phyloP scores from a whole-genome alignment of 64 coral and sea anemone genomes.

The Catalaphyllia jardinei region DNA sequence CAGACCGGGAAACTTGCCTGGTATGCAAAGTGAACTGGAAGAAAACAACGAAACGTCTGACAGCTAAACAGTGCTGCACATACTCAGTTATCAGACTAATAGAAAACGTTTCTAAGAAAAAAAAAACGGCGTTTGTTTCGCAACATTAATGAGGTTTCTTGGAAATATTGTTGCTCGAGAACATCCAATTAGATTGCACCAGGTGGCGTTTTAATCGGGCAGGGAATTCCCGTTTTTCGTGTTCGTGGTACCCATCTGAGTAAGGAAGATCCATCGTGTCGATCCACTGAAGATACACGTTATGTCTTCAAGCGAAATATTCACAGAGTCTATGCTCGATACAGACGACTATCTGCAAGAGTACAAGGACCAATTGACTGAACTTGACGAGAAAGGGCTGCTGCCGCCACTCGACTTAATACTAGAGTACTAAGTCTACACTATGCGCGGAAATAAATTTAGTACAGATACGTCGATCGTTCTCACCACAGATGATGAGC shows the following conservation, averaged over 20 bases:
- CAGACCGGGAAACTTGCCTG: too few species aligned
- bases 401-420: background rate
- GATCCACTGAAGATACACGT: too few species aligned
- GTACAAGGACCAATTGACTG: background rate
- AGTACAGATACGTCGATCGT: conserved; percentile 44
- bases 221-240: too few species aligned
- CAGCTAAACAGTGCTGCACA: too few species aligned
- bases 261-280: too few species aligned
- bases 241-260: too few species aligned
- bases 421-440: background rate
- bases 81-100: too few species aligned
- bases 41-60: too few species aligned
- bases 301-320: background rate
- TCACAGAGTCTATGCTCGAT: background rate
- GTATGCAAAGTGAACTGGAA: too few species aligned
- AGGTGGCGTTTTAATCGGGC: background rate
- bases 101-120: too few species aligned
- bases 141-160: background rate
- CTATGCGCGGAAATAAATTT: background rate
- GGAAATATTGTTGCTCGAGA: background rate
- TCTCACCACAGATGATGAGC: conserved; percentile 16
- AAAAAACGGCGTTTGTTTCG: too few species aligned
- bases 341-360: background rate
- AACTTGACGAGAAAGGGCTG: background rate
- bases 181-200: background rate